Evolutionary conservation across 1,140 invertebrate genomes (phyloP).

Genomic region (Drepana arcuata): DNA sequence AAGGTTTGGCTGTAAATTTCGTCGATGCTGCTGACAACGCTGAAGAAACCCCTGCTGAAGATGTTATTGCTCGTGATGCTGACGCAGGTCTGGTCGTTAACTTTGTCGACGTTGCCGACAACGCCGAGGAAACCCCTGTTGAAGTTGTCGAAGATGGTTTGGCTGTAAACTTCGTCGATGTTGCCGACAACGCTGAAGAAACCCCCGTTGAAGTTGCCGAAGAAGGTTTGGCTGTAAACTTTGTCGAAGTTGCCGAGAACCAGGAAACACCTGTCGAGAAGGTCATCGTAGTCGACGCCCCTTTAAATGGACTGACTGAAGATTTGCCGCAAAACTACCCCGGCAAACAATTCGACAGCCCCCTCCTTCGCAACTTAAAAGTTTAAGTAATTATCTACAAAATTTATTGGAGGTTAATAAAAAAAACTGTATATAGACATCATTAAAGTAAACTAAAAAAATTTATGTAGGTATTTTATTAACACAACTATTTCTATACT

Average conservation of each 20-base stretch:
- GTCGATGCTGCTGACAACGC: conserved; percentile 3
- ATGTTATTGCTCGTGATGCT: too few species aligned
- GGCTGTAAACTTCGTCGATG: conserved; percentile 6
- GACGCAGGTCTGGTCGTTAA: too few species aligned
- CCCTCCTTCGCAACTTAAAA: too few species aligned
- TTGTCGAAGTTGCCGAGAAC: not conserved
- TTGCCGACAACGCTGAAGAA: not conserved
- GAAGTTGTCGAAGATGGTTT: conserved; percentile 1
- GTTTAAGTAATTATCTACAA: too few species aligned
- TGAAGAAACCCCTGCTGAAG: not conserved
- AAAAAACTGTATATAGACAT: too few species aligned
- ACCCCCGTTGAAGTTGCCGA: not conserved
- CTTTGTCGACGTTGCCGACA: not conserved
- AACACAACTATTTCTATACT: too few species aligned
- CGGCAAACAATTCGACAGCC: not conserved
- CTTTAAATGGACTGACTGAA: too few species aligned
- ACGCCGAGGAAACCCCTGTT: not conserved
- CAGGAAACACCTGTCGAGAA: not conserved
- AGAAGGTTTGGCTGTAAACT: not conserved
- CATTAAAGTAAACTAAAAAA: too few species aligned
- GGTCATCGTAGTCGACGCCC: not conserved
- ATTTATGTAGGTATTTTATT: too few species aligned
- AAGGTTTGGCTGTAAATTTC: conserved; percentile 3
- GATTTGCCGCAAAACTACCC: too few species aligned
- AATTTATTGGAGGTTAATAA: too few species aligned